Percentiles rank a stretch among this genome's conserved stretches.
Evolutionary conservation across 2,797 vertebrate species (phyloP).

Genomic region (Parauchenoglanis ngamensis): DNA sequence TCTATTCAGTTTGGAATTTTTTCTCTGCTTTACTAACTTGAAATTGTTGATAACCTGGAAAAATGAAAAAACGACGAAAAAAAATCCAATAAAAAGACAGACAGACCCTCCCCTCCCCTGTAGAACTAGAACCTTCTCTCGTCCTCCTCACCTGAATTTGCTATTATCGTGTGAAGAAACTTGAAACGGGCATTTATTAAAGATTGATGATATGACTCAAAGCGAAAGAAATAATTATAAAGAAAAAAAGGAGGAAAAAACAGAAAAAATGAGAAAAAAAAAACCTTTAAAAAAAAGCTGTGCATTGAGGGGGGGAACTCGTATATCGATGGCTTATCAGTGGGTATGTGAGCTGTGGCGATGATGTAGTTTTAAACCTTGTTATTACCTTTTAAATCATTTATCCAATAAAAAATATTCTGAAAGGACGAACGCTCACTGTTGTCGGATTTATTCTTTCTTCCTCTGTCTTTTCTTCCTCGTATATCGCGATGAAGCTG

Average conservation of each 20-base stretch:
- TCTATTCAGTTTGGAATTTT: slow-evolving; percentile 52
- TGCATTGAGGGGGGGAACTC: slow-evolving; percentile 64
- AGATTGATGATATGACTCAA: slow-evolving; percentile 66
- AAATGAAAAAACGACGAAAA: slow-evolving; percentile 45
- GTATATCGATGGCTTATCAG: slow-evolving; percentile 84
- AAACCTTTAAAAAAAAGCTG: slow-evolving; percentile 57
- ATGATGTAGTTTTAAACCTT: slow-evolving; percentile 99
- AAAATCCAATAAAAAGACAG: not conserved
- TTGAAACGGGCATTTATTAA: slow-evolving; percentile 93
- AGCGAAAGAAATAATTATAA: slow-evolving; percentile 66
- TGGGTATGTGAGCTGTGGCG: slow-evolving; percentile 96
- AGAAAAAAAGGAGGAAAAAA: slow-evolving; percentile 54
- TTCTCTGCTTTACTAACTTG: slow-evolving; percentile 83
- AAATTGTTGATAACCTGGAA: slow-evolving; percentile 75
- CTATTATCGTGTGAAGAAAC: slow-evolving; percentile 93
- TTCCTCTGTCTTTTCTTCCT: accelerated
- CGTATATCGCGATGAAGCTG: not conserved
- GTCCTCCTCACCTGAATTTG: slow-evolving; percentile 82
- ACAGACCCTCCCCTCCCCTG: slow-evolving; percentile 68
- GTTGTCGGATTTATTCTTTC: not conserved
- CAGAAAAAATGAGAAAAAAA: slow-evolving; percentile 60
- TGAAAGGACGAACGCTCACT: slow-evolving; percentile 75
- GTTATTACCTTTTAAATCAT: slow-evolving; percentile 99
- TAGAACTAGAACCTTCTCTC: slow-evolving; percentile 84
- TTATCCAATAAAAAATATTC: slow-evolving; percentile 94